These are phyloP conservation scores for Hyles lineata DNA, from an alignment of 2,888 invertebrate species.

Conservation along the genomic window DNA sequence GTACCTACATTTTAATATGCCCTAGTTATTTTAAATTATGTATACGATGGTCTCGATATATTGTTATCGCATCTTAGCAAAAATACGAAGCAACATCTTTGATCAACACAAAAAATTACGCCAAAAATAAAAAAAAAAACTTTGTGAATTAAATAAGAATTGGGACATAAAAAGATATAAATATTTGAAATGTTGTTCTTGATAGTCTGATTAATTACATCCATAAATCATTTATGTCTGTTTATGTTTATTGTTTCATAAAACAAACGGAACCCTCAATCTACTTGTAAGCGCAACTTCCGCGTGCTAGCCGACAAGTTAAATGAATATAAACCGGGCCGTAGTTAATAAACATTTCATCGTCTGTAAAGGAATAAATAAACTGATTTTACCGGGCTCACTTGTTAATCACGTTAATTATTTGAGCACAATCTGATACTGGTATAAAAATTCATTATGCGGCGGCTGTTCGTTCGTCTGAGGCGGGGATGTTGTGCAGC, in stretches of 20 bases:
- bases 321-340: constrained; percentile 19
- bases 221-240: not conserved
- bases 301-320: not conserved
- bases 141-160: no score
- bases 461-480: constrained; percentile 45
- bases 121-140: no score
- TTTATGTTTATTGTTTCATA: not conserved
- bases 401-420: constrained; percentile 49
- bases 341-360: constrained; percentile 39
- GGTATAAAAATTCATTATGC: constrained; percentile 46
- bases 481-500: constrained; percentile 50
- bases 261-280: constrained; percentile 6
- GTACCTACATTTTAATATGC: no score
- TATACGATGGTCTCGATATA: no score
- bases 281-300: not conserved
- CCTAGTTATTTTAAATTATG: no score
- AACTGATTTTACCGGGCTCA: constrained; percentile 33
- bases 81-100: no score
- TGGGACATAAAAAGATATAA: no score
- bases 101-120: no score
- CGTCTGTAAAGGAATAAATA: constrained; percentile 41
- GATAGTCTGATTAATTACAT: not conserved
- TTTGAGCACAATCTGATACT: constrained; percentile 50
- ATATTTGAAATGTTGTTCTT: no score
- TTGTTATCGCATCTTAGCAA: no score